These are phyloP conservation scores for Balanococcus diminutus DNA, from an alignment of 2,888 invertebrate genomes.

Conservation along the genomic window DNA sequence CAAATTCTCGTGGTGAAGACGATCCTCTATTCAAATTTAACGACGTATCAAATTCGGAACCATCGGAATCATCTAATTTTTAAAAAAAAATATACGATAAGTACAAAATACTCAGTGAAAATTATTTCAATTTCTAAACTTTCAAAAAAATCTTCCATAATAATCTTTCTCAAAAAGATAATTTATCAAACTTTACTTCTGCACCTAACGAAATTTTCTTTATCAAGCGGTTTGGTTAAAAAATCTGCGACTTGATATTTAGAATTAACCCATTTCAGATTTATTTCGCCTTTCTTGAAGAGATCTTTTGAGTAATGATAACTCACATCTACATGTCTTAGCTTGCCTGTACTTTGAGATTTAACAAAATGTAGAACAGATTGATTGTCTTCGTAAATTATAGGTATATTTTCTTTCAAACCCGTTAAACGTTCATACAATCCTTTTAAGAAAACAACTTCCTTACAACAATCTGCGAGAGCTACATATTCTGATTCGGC, in stretches of 20 bases:
- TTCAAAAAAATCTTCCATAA: too few relatives aligned
- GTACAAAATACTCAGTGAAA: too few relatives aligned
- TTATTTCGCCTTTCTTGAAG: not conserved
- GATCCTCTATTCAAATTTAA: too few relatives aligned
- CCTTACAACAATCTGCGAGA: conserved; percentile 58
- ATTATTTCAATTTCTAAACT: too few relatives aligned
- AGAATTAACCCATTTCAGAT: conserved; percentile 42
- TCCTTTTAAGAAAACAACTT: conserved; percentile 58
- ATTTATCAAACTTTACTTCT: not conserved
- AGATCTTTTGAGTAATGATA: conserved; percentile 57
- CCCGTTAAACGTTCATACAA: conserved; percentile 55
- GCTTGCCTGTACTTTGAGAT: conserved; percentile 58
- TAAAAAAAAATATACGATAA: too few relatives aligned
- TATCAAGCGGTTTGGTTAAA: conserved; percentile 58
- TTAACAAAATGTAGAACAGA: conserved; percentile 58
- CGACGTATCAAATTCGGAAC: too few relatives aligned
- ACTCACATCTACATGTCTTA: conserved; percentile 59
- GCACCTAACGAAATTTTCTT: not conserved
- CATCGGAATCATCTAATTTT: too few relatives aligned
- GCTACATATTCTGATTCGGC: conserved; percentile 59
- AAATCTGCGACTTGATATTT: conserved; percentile 58
- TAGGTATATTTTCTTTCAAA: conserved; percentile 44
- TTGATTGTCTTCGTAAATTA: conserved; percentile 58
- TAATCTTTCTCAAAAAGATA: too few relatives aligned
- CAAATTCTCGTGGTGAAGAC: too few relatives aligned